These are phyloP conservation scores for Macrosoma leucophasiata DNA, from an alignment of 2,888 invertebrate genomes.

Conservation along the genomic window DNA sequence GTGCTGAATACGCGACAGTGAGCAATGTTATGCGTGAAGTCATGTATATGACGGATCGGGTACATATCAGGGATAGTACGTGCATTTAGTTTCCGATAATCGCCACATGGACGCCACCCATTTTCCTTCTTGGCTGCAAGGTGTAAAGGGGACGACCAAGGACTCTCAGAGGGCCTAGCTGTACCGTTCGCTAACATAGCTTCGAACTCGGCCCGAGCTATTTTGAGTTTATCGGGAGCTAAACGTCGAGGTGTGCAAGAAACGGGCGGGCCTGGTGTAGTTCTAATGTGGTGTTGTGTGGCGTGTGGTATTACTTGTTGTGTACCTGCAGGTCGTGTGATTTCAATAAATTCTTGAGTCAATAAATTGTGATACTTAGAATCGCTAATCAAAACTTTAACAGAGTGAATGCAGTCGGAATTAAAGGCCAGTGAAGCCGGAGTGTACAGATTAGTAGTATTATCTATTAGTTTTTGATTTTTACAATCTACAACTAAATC, in stretches of 20 bases:
- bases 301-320: conserved; percentile 23
- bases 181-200: conserved; percentile 34
- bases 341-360: conserved; percentile 14
- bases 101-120: conserved; percentile 31
- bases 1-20: conserved; percentile 17
- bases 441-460: conserved; percentile 6
- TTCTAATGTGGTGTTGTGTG: conserved; percentile 29
- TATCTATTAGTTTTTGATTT: conserved; percentile 21
- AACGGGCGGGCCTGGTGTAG: conserved; percentile 31
- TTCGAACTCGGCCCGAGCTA: conserved; percentile 27
- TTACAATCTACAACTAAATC: conserved; percentile 30
- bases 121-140: conserved; percentile 31
- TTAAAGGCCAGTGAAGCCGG: neutral
- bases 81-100: conserved; percentile 37
- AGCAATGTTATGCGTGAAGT: conserved; percentile 16
- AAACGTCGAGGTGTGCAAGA: conserved; percentile 29
- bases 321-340: conserved; percentile 18
- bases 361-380: conserved; percentile 8
- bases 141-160: conserved; percentile 36
- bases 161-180: conserved; percentile 23
- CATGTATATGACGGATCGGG: conserved; percentile 28
- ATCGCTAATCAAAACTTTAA: conserved; percentile 8
- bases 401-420: conserved; percentile 3
- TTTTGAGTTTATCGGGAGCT: conserved; percentile 29
- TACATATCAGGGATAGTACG: conserved; percentile 34